Base-by-base conservation (phyloP, 2,113 vertebrate genomes). In the Dolichallabes microphthalmus region DNA sequence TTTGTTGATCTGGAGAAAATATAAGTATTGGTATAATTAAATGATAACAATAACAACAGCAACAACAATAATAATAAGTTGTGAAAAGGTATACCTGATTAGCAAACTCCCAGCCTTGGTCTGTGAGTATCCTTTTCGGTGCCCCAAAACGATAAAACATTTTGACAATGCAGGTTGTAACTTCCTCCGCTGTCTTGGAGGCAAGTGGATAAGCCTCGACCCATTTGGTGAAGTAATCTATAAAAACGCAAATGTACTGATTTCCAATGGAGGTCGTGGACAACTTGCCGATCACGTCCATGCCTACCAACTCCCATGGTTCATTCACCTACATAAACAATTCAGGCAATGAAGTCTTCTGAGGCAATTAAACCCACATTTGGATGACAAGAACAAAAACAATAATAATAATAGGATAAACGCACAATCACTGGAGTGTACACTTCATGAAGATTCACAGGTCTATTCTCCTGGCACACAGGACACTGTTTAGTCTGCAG, bases 181-280 rank as follows among this genome's bases (percentile, higher is more conserved):
- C 57, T 30, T 53, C 61, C n/a, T 27, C 61, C 4, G 45, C 61
- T 55, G 63, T 53, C 52, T 81, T 82, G 35, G 80, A 45, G 32
- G 61, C 25, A 10, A 82, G 60, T 82, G 61, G 22, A 82, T 82
- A 82, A 66, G 80, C 80, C 32, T 81, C 80, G 1, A 63, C n/a
- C 80, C 60, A 81, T 52, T 61, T 61, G 1, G 20, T 63, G 25
- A n/a, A 64, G 4, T 64, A 64, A 4, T 64, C 61, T 27, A 27
- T 27, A 3, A 27, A 11, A 14, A 64, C 61, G 5, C 61, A 83
- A 55, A 83, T 83, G n/a, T 83, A 73, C 39, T 83, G 81, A 30
- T 83, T 83, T 2, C 52, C 81, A 83, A 1, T 58, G 19, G 52
- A 71, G 64, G 63, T 32, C 50, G 57, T 19, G 20, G 64, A 27